These are phyloP conservation scores for Drosophila ohnishii DNA, from an alignment of 1,140 invertebrate genomes.

Conservation along the genomic window DNA sequence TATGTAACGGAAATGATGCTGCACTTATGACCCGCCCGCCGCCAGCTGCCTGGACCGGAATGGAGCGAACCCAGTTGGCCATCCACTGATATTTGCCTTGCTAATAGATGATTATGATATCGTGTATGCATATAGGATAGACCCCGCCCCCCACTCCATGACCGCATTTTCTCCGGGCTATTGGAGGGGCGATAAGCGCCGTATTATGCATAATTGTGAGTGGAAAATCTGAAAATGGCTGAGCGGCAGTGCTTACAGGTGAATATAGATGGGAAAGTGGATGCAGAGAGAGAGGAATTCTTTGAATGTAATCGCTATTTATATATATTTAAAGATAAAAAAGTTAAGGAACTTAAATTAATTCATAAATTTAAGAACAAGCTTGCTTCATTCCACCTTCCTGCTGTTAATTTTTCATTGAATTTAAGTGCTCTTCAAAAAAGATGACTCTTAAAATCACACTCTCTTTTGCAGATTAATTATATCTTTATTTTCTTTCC, in stretches of 20 bases:
- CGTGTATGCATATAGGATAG: slow-evolving; percentile 12
- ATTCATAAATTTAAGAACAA: no score
- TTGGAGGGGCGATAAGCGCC: slow-evolving; percentile 56
- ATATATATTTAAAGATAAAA: neutral
- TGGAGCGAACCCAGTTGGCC: slow-evolving; percentile 49
- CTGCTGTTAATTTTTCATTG: no score
- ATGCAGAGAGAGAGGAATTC: neutral
- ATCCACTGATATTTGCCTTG: slow-evolving; percentile 59
- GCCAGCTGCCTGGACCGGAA: slow-evolving; percentile 39
- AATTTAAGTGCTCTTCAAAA: neutral
- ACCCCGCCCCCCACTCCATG: neutral
- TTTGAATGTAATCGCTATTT: neutral
- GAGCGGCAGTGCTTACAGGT: slow-evolving; percentile 28
- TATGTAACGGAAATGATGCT: slow-evolving; percentile 81
- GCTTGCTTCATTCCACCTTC: no score
- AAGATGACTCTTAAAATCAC: slow-evolving; percentile 1
- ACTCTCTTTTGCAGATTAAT: neutral
- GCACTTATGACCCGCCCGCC: slow-evolving; percentile 61
- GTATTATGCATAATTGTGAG: slow-evolving; percentile 75
- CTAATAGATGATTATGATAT: slow-evolving; percentile 73
- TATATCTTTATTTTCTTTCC: slow-evolving; percentile 8
- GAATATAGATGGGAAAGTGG: slow-evolving; percentile 15
- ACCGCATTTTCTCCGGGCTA: slow-evolving; percentile 18
- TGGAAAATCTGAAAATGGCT: slow-evolving; percentile 62
- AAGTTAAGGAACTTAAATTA: no score